These are phyloP conservation scores for Clusia tigrina DNA, from an alignment of 2,888 invertebrate species.

Conservation along the genomic window DNA sequence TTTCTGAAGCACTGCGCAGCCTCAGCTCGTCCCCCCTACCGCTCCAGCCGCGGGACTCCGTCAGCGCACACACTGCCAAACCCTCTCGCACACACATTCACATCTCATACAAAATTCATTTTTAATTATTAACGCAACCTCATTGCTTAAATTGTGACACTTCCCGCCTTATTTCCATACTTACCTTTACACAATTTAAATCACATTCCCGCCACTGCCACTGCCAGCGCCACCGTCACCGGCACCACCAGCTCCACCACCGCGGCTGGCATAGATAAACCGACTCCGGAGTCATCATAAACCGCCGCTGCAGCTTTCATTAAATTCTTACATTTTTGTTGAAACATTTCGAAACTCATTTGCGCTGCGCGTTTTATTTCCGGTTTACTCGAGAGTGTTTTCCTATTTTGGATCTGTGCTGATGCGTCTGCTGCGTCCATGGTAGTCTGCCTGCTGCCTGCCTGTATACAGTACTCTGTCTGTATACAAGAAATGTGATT, in stretches of 20 bases:
- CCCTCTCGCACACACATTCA: not conserved
- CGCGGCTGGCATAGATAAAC: not conserved
- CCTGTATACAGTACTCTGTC: no score
- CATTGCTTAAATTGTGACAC: not conserved
- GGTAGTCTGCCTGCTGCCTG: no score
- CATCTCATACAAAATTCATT: not conserved
- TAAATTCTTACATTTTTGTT: conserved; percentile 55
- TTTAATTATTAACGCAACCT: conserved; percentile 6
- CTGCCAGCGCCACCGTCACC: no score
- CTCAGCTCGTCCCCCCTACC: no score
- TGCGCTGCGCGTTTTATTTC: conserved; percentile 37
- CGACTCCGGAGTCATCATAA: conserved; percentile 47
- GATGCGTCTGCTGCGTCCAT: not conserved
- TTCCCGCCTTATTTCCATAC: not conserved
- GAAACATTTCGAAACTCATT: conserved; percentile 20
- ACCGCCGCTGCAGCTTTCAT: conserved; percentile 48
- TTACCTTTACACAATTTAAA: not conserved
- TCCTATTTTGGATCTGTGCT: no score
- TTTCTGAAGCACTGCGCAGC: not conserved
- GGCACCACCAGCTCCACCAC: no score
- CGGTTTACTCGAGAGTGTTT: conserved; percentile 37
- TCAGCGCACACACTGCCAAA: not conserved
- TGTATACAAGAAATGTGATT: no score
- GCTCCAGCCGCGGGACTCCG: no score
- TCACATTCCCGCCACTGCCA: not conserved